Percentiles rank a stretch among this genome's conserved stretches.
phyloP scores from a whole-genome alignment of 2,797 vertebrate species.

The Pseudopleuronectes americanus region DNA sequence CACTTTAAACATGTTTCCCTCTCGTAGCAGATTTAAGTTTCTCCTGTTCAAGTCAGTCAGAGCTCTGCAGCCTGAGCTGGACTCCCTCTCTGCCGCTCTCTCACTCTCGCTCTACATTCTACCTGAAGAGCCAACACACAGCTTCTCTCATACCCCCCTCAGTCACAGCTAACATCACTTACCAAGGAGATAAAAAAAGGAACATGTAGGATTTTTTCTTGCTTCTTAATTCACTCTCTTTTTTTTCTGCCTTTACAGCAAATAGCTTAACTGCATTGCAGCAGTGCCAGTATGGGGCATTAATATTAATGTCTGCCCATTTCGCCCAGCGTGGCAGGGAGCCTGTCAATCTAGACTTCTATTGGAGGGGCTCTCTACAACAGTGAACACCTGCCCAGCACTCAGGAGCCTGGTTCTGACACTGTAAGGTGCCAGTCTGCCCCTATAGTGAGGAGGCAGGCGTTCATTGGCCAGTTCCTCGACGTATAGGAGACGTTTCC shows the following conservation, averaged over 20 bases:
- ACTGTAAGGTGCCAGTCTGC: conserved; percentile 53
- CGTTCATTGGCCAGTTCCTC: conserved; percentile 48
- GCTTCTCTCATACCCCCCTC: conserved; percentile 29
- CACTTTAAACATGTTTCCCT: conserved; percentile 19
- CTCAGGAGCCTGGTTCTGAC: conserved; percentile 32
- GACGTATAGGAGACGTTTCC: conserved; percentile 44
- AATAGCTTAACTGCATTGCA: conserved; percentile 84
- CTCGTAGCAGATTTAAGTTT: conserved; percentile 10
- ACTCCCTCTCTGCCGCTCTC: conserved; percentile 14
- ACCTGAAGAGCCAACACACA: conserved; percentile 22
- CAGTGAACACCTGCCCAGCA: conserved; percentile 54
- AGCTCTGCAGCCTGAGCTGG: conserved; percentile 29
- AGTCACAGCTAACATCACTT: conserved; percentile 51
- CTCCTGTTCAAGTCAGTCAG: conserved; percentile 38
- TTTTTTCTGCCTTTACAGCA: conserved; percentile 74
- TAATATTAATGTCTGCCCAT: conserved; percentile 83
- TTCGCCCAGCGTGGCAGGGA: conserved; percentile 75
- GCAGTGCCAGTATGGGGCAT: conserved; percentile 78
- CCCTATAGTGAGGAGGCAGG: conserved; percentile 19
- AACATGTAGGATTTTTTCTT: conserved; percentile 54
- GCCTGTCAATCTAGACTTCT: conserved; percentile 75
- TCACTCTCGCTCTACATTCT: conserved; percentile 1
- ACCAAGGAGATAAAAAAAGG: conserved; percentile 42
- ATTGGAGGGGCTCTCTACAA: conserved; percentile 53
- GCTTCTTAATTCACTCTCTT: conserved; percentile 57